Percentiles rank a stretch among this genome's conserved stretches.
Conservation (phyloP, 2,888 invertebrate genomes). For the Laothoe populi region DNA sequence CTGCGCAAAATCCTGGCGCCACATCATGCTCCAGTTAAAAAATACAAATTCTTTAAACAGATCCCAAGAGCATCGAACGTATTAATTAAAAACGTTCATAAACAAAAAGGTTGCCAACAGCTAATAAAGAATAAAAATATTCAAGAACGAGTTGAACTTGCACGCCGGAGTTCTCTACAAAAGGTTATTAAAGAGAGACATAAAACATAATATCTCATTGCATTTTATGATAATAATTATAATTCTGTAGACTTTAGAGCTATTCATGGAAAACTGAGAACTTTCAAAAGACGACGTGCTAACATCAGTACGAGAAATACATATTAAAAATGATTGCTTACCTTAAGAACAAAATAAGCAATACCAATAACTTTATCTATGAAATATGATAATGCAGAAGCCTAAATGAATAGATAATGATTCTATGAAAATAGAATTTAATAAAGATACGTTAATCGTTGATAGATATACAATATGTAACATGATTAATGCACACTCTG, state of each 20-base stretch:
- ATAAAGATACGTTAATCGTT: conserved; percentile 1
- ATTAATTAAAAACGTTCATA: conserved; percentile 20
- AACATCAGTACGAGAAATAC: too few species aligned
- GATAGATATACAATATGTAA: too few species aligned
- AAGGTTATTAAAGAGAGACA: background rate
- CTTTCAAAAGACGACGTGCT: too few species aligned
- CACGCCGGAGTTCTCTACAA: background rate
- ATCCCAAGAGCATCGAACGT: conserved; percentile 21
- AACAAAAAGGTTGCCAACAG: conserved; percentile 16
- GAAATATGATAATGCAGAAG: background rate
- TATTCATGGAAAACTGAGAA: too few species aligned
- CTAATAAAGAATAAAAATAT: background rate
- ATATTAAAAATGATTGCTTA: too few species aligned
- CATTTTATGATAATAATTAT: too few species aligned
- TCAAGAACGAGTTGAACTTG: background rate
- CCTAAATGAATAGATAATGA: background rate
- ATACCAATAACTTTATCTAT: too few species aligned
- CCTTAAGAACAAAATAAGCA: too few species aligned
- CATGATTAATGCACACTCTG: too few species aligned
- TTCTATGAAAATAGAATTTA: background rate
- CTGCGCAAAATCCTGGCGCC: conserved; percentile 48
- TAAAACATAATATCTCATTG: too few species aligned
- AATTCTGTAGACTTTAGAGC: too few species aligned
- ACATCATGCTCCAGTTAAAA: conserved; percentile 22
- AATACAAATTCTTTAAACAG: conserved; percentile 22